Evolutionary conservation across 2,888 invertebrate species (phyloP).

Genomic region (Noctua janthe): DNA sequence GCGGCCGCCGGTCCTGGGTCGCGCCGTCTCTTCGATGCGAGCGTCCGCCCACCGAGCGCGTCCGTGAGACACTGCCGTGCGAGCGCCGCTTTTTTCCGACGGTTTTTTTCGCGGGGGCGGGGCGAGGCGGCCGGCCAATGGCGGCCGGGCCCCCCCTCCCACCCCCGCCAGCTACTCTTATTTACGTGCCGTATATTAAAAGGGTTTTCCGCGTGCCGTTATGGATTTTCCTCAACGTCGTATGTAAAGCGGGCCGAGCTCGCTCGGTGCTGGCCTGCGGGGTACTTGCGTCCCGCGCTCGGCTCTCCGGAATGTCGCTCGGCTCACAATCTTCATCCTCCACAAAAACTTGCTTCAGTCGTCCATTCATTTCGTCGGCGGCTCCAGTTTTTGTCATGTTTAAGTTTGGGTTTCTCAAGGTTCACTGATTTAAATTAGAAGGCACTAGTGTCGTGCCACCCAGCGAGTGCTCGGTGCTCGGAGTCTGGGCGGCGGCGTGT

Average conservation of each 20-base stretch:
- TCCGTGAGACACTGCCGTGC: constrained; percentile 87
- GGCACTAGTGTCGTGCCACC: constrained; percentile 32
- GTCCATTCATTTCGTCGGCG: constrained; percentile 67
- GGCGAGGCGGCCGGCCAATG: constrained; percentile 82
- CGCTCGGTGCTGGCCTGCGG: not conserved
- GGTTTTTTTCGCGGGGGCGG: constrained; percentile 86
- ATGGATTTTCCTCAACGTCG: constrained; percentile 87
- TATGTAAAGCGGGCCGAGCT: constrained; percentile 51
- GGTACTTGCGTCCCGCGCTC: not conserved
- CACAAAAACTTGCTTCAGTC: constrained; percentile 62
- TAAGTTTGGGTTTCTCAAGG: constrained; percentile 57
- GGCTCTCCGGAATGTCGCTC: constrained; percentile 52
- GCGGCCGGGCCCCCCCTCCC: constrained; percentile 73
- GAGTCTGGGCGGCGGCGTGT: constrained; percentile 20
- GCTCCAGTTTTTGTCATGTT: constrained; percentile 63
- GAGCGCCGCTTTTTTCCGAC: constrained; percentile 82
- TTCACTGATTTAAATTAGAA: constrained; percentile 63
- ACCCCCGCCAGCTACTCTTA: constrained; percentile 79
- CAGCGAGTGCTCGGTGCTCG: constrained; percentile 8
- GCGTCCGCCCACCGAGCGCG: constrained; percentile 86
- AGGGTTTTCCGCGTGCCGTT: constrained; percentile 90
- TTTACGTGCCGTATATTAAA: constrained; percentile 90
- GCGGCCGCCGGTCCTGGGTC: constrained; percentile 89
- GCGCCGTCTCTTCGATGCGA: constrained; percentile 84
- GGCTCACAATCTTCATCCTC: constrained; percentile 44